Conservation (phyloP, 2,888 invertebrate genomes). For the Caenorhabditis uteleia region DNA sequence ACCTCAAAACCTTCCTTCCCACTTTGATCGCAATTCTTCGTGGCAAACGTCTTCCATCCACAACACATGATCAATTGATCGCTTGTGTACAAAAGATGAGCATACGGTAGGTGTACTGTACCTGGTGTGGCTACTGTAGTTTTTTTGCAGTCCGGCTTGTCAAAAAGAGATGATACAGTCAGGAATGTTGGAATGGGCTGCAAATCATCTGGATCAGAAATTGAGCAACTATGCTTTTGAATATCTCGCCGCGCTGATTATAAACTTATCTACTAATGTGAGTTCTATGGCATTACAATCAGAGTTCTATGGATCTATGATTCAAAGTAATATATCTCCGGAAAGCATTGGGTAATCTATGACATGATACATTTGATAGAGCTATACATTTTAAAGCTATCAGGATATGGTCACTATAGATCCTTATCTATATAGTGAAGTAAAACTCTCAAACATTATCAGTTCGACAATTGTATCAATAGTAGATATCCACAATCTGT, state of each 20-base stretch:
- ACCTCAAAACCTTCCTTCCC: conserved; percentile 42
- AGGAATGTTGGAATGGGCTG: conserved; percentile 50
- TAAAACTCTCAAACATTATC: no score
- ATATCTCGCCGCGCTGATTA: conserved; percentile 42
- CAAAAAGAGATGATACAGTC: conserved; percentile 43
- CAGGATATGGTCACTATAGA: no score
- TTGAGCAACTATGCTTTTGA: conserved; percentile 48
- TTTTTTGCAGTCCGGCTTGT: conserved; percentile 15
- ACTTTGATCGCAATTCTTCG: conserved; percentile 39
- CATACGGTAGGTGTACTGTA: conserved; percentile 18
- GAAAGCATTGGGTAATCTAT: no score
- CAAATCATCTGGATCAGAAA: conserved; percentile 42
- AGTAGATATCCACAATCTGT: no score
- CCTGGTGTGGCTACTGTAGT: background rate
- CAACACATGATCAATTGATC: conserved; percentile 48
- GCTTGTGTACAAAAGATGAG: conserved; percentile 48
- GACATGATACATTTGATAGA: no score
- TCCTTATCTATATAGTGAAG: no score
- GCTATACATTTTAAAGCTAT: no score
- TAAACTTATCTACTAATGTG: conserved; percentile 46
- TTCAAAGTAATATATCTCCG: no score
- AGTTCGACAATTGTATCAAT: no score
- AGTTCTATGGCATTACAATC: no score
- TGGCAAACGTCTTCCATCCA: conserved; percentile 41
- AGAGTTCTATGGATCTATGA: no score